Evolutionary conservation across 2,888 invertebrate genomes (phyloP).

Genomic region (Phortica magna): DNA sequence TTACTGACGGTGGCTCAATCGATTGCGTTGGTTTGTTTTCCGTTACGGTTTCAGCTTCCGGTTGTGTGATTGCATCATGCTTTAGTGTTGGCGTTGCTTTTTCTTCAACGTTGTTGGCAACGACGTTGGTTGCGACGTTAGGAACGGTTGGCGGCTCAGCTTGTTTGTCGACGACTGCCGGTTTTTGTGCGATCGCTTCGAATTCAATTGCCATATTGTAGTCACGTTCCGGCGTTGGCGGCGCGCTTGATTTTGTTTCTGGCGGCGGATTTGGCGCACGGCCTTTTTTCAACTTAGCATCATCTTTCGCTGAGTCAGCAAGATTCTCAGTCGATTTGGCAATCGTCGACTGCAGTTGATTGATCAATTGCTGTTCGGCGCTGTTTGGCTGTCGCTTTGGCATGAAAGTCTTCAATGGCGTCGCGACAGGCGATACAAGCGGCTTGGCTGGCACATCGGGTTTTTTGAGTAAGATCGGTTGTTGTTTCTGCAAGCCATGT

Average conservation of each 20-base stretch:
- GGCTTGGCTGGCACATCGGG: constrained; percentile 88
- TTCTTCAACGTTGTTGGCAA: not conserved
- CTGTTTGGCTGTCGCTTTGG: constrained; percentile 77
- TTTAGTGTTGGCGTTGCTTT: not conserved
- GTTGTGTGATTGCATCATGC: not conserved
- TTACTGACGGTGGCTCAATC: not conserved
- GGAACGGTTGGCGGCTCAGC: constrained; percentile 24
- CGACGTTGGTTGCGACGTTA: constrained; percentile 12
- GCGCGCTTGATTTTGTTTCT: constrained; percentile 68
- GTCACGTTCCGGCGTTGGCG: constrained; percentile 75
- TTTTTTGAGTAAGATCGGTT: constrained; percentile 78
- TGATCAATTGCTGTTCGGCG: constrained; percentile 79
- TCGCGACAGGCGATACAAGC: constrained; percentile 69
- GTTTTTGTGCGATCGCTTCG: constrained; percentile 38
- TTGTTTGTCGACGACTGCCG: constrained; percentile 19
- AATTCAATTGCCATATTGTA: constrained; percentile 72
- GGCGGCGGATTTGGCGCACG: constrained; percentile 87
- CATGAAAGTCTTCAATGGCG: constrained; percentile 80
- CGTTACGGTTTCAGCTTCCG: not conserved
- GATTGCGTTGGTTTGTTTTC: not conserved
- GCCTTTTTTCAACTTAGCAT: constrained; percentile 81
- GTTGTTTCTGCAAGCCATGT: constrained; percentile 82
- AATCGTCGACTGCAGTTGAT: constrained; percentile 80
- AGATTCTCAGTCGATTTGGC: constrained; percentile 71
- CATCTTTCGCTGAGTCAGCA: constrained; percentile 48